phyloP scores from a whole-genome alignment of 1,140 invertebrate genomes.

The Anagrus nilaparvatae region DNA sequence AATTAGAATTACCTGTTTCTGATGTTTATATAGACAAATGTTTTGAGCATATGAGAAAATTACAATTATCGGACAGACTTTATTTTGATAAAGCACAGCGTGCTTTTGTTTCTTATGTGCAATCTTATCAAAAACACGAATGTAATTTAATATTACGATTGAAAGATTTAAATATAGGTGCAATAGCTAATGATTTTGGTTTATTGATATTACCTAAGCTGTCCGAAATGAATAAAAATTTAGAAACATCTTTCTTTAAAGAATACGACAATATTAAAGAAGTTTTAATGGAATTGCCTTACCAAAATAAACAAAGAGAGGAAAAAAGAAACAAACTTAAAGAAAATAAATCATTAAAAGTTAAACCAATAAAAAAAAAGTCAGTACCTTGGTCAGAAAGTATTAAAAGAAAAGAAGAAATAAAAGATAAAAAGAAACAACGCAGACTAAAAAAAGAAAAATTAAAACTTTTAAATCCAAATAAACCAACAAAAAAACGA shows the following conservation, averaged over 20 bases:
- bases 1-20: conserved; percentile 23
- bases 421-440: conserved; percentile 48
- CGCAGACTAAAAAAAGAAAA: conserved; percentile 56
- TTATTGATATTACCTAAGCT: conserved; percentile 84
- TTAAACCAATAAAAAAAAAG: conserved; percentile 49
- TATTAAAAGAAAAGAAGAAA: conserved; percentile 64
- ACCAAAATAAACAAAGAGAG: conserved; percentile 75
- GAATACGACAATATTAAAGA: conserved; percentile 58
- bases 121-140: conserved; percentile 92
- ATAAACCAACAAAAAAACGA: conserved; percentile 46
- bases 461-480: conserved; percentile 58
- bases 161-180: conserved; percentile 83
- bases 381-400: conserved; percentile 71
- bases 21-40: conserved; percentile 24
- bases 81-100: conserved; percentile 80
- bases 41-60: conserved; percentile 44
- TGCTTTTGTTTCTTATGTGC: conserved; percentile 93
- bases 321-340: conserved; percentile 57
- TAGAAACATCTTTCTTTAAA: conserved; percentile 55
- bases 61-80: conserved; percentile 59
- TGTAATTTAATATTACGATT: conserved; percentile 80
- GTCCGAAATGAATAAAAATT: conserved; percentile 78
- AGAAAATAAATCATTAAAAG: conserved; percentile 60
- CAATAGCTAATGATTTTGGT: conserved; percentile 80
- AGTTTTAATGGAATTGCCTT: conserved; percentile 65